phyloP scores from a whole-genome alignment of 2,797 vertebrate genomes.

The Natrix natrix region DNA sequence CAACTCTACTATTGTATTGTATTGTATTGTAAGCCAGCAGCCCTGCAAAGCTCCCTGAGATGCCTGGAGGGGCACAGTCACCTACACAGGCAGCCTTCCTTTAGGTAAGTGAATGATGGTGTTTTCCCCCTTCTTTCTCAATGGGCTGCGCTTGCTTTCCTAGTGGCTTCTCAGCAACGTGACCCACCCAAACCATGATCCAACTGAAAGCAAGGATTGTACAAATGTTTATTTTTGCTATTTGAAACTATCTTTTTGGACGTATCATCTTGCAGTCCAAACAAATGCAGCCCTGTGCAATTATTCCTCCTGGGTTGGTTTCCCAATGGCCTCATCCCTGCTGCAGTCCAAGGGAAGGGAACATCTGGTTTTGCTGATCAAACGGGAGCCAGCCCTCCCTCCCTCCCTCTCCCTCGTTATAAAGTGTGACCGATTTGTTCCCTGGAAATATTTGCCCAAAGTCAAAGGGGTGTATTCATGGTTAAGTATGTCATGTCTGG shows the following conservation, averaged over 20 bases:
- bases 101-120: neutral
- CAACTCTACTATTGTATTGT: too few species aligned
- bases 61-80: neutral
- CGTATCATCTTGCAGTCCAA: conserved; percentile 41
- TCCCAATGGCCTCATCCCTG: conserved; percentile 50
- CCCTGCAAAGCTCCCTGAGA: too few species aligned
- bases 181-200: neutral
- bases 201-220: conserved; percentile 26
- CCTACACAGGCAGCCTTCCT: neutral
- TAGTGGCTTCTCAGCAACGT: neutral
- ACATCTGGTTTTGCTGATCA: conserved; percentile 54
- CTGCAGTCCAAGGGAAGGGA: neutral
- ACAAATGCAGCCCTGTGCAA: conserved; percentile 1
- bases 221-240: conserved; percentile 31
- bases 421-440: conserved; percentile 52
- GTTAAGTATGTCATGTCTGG: neutral
- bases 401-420: conserved; percentile 15
- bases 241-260: conserved; percentile 34
- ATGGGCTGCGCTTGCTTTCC: neutral
- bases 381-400: conserved; percentile 18
- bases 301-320: conserved; percentile 22
- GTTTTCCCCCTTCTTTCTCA: neutral
- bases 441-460: conserved; percentile 37
- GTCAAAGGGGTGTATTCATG: neutral
- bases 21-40: neutral